Evolutionary conservation across 2,888 invertebrate species (phyloP).

Genomic region (Xestoiulus laeticollis): DNA sequence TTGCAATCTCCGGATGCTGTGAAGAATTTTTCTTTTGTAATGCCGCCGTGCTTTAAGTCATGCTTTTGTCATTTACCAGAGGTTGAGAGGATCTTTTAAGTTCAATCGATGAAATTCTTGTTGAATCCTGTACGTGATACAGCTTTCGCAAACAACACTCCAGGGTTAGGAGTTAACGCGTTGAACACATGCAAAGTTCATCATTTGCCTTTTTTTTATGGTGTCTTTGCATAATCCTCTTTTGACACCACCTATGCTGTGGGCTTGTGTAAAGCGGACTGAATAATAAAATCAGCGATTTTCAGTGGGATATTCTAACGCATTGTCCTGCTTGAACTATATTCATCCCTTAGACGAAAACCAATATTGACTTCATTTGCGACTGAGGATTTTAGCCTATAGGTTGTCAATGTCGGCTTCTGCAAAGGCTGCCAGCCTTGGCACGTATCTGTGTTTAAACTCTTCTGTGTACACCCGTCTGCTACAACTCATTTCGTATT

Average conservation of each 20-base stretch:
- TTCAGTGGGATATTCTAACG: neutral
- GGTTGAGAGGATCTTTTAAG: neutral
- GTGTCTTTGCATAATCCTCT: neutral
- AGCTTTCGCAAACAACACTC: neutral
- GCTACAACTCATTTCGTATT: conserved; percentile 6
- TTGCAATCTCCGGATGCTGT: neutral
- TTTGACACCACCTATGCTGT: conserved; percentile 18
- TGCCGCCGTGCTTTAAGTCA: neutral
- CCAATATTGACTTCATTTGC: conserved; percentile 36
- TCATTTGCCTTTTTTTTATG: conserved; percentile 19
- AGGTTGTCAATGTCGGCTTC: conserved; percentile 12
- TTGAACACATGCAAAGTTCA: conserved; percentile 17
- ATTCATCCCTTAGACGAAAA: neutral
- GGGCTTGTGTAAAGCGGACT: neutral
- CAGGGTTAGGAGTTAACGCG: neutral
- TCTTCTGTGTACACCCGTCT: neutral
- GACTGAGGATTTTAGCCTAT: neutral
- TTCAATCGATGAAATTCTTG: conserved; percentile 20
- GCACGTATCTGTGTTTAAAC: conserved; percentile 12
- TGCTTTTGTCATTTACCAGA: neutral
- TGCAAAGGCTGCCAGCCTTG: neutral
- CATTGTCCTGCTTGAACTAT: conserved; percentile 40
- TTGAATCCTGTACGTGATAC: neutral
- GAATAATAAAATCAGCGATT: conserved; percentile 23
- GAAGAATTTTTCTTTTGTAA: neutral